phyloP scores from a whole-genome alignment of 1,140 invertebrate genomes.

The Antheraea mylitta region DNA sequence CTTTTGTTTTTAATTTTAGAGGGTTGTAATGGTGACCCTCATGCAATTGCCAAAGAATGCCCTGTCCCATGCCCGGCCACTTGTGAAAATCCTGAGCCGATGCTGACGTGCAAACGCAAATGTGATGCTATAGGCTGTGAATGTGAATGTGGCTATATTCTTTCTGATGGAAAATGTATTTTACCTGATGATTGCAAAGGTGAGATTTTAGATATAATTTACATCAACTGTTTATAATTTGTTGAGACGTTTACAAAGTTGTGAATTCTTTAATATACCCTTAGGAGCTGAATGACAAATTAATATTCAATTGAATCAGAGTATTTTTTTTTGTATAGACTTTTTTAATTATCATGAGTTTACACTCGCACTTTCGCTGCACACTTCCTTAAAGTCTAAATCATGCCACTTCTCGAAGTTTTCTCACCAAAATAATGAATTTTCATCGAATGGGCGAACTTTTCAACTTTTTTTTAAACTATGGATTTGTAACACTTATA shows the following conservation, averaged over 20 bases:
- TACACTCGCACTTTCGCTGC: too few species aligned
- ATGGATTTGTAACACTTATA: too few species aligned
- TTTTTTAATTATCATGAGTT: too few species aligned
- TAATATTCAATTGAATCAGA: too few species aligned
- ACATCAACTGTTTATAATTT: background rate
- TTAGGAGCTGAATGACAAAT: too few species aligned
- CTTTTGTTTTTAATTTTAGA: background rate
- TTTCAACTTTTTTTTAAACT: too few species aligned
- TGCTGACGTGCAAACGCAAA: slow-evolving; percentile 21
- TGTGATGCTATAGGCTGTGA: slow-evolving; percentile 26
- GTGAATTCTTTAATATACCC: too few species aligned
- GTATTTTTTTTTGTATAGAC: too few species aligned
- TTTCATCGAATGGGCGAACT: too few species aligned
- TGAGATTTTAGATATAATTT: slow-evolving; percentile 14
- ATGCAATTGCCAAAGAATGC: slow-evolving; percentile 22
- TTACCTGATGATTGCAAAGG: slow-evolving; percentile 25
- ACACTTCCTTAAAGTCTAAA: too few species aligned
- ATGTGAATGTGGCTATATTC: slow-evolving; percentile 29
- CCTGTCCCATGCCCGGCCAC: slow-evolving; percentile 32
- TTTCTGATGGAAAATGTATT: slow-evolving; percentile 20
- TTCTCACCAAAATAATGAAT: too few species aligned
- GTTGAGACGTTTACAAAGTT: background rate
- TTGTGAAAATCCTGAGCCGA: slow-evolving; percentile 25
- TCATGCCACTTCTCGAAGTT: too few species aligned
- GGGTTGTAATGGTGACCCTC: slow-evolving; percentile 26